Evolutionary conservation across 1,140 invertebrate species (phyloP), one percentile per base, ranked within the genome.

Genomic region (Drosophila orosa): DNA sequence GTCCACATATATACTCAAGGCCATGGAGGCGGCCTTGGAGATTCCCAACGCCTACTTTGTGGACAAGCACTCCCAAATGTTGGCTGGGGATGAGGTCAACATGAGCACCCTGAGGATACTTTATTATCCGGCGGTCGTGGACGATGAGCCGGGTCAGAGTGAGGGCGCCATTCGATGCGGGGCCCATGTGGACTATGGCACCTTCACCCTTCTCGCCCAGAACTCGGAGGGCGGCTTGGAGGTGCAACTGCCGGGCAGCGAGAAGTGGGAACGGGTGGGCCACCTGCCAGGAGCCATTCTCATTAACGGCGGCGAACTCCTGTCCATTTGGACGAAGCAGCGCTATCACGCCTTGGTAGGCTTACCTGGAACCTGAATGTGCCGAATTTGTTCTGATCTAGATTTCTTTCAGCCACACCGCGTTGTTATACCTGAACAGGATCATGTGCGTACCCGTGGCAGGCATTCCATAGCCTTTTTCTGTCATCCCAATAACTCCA

Each of bases 221-320:
- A 95, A 95, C 68, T 95, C 94, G 24, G 95, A 95, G 72, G 94
- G 91, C 15, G 91, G 91, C 9, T 71, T 94, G 19, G 93, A 95
- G 92, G 94, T 95, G 27, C 94, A 95, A 81, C 90, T 94, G 42
- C 93, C 94, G n/a, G 93, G 93, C 45, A 94, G 95, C 63, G 94
- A 95, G n/a, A 94, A 94, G 63, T 97, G 96, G 95, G 93, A 95
- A 71, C 93, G 94, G 17, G 96, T 96, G 0, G 95, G 95, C 2
- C 96, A 97, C 83, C 93, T 97, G 27, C 95, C 95, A 0, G 95
- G 95, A 27, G 95, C 96, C 5, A 95, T 97, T 65, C 92, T 97
- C 19, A 93, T 97, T 24, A 96, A 96, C 78, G 94, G 95, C 19
- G 97, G 96, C 13, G 96, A 97, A 79, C 93, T 97, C 44, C 91